These are phyloP conservation scores for Drosophila imparisetae DNA, from an alignment of 2,888 invertebrate species.

Conservation along the genomic window DNA sequence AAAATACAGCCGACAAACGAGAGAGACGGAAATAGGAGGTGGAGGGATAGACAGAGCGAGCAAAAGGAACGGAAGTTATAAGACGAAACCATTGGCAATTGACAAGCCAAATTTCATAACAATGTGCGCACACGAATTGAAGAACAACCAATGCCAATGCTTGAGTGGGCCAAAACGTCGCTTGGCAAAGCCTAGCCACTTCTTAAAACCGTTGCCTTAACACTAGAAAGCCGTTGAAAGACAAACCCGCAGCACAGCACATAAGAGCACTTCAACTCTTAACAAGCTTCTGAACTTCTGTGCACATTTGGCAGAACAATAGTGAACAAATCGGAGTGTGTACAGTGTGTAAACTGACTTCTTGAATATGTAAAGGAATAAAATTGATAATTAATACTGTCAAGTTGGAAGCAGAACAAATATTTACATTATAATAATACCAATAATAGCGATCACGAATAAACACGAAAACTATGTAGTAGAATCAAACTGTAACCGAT, in stretches of 20 bases:
- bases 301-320: slow-evolving; percentile 10
- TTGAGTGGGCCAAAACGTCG: slow-evolving; percentile 33
- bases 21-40: background rate
- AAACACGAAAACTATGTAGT: background rate
- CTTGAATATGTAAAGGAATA: background rate
- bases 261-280: slow-evolving; percentile 17
- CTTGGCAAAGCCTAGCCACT: slow-evolving; percentile 9
- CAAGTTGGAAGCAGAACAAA: background rate
- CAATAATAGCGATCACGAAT: background rate
- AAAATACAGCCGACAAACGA: slow-evolving; percentile 23
- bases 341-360: background rate
- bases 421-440: background rate
- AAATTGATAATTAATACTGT: background rate
- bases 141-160: slow-evolving; percentile 28
- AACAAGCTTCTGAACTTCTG: slow-evolving; percentile 1
- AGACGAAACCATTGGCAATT: slow-evolving; percentile 47
- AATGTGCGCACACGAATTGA: slow-evolving; percentile 40
- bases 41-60: background rate
- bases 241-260: background rate
- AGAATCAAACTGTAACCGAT: background rate
- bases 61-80: background rate
- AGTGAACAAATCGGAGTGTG: background rate
- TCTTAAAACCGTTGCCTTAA: slow-evolving; percentile 28
- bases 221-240: slow-evolving; percentile 26
- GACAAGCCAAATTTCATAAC: slow-evolving; percentile 59